Base-by-base conservation (phyloP, 2,797 vertebrate species). In the Mastacembelus armatus region DNA sequence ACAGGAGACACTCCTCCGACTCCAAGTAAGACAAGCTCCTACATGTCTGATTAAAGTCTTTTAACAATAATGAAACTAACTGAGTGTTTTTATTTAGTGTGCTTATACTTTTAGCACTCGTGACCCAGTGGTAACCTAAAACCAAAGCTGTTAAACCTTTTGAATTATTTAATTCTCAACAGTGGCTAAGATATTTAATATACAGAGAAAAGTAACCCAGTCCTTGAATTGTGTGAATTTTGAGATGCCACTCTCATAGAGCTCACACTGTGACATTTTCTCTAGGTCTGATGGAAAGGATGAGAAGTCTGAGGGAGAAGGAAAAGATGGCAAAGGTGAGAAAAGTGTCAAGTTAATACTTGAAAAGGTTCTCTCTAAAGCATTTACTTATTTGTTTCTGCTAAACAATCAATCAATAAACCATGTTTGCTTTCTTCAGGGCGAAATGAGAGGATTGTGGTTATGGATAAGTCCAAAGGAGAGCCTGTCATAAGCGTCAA, bases 401-500 rank as follows among this genome's bases (percentile, higher is more conserved):
- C 3, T 9, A 35, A n/a, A 66, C 27, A 2, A 10, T 33, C n/a
- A n/a, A n/a, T n/a, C n/a, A n/a, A 14, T 63, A 5, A 19, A 16
- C 19, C 26, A 1, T 39, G 18, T 18, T 32, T 33, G 18, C 4
- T 62, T 71, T 24, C 74, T 9, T 90, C 89, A 89, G 93, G 90
- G 51, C 94, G 88, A 57, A 92, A 93, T 0, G 97, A 99, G 68
- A 95, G 98, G 78, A 99, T 94, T 0, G 98, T 99, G 0, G 94
- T 99, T 0, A 98, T 99, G 98, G 98, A 99, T 81, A 97, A 96
- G 79, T 98, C 96, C 2, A 99, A 99, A 89, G 98, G 98, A 33
- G 98, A 99, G 49, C 98, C 97, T 0, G 97, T 99, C 60, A 95
- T 99, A 77, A 99, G 98, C 0, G 95, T 99, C 51, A 98, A 98